phyloP scores from a whole-genome alignment of 2,113 vertebrate species.

The Leucosticte australis region DNA sequence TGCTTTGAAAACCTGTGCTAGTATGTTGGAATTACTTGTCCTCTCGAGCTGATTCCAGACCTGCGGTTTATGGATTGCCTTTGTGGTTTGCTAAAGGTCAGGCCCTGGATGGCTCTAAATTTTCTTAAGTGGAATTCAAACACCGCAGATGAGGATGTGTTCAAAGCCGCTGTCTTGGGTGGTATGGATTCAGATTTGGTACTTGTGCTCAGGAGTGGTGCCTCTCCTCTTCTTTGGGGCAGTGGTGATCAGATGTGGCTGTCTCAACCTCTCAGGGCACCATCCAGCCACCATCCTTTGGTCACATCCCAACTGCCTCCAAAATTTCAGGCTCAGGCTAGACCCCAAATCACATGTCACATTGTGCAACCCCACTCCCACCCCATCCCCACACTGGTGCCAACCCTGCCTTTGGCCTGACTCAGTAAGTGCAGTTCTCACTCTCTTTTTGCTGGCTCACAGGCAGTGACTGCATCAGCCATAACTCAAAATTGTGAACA shows the following conservation, averaged over 20 bases:
- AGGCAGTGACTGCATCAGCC: conserved; percentile 44
- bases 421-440: conserved; percentile 8
- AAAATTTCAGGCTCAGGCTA: neutral
- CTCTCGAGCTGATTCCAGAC: conserved; percentile 30
- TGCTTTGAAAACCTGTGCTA: neutral
- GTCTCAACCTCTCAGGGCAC: too few species aligned
- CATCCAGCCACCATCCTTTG: neutral
- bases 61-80: conserved; percentile 63
- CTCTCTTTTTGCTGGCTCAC: conserved; percentile 41
- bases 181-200: neutral
- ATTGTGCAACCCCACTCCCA: rapidly evolving
- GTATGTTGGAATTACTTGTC: conserved; percentile 29
- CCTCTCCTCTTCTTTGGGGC: neutral
- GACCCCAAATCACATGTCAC: neutral
- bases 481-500: conserved; percentile 67
- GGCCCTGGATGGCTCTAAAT: conserved; percentile 19
- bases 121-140: conserved; percentile 67
- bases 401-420: conserved; percentile 23
- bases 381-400: neutral
- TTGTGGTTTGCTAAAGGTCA: conserved; percentile 72
- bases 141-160: neutral
- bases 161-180: neutral
- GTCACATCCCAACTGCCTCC: neutral
- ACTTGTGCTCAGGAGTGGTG: neutral
- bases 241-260: neutral